Evolutionary conservation across 2,113 vertebrate species (phyloP), one percentile per base, ranked within the genome.

Genomic region (Nibea coibor): DNA sequence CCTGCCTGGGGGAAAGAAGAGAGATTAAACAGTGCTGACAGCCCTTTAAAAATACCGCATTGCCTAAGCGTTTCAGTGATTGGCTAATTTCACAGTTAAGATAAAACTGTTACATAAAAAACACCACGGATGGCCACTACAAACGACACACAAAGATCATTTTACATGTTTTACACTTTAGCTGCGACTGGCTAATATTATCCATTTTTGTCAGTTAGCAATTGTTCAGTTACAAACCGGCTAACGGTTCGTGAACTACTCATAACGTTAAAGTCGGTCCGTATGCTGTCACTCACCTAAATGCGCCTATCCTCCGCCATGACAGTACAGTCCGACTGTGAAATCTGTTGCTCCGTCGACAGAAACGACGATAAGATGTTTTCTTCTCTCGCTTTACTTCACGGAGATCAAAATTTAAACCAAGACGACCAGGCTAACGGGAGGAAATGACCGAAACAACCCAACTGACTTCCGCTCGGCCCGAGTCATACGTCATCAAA

Each of bases 391-490:
- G 1, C 17, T 45, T 11, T 6, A 6, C 17, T 15, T 42, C 5
- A 39, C 26, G 1, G 15, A 56, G 35, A 61, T 4, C 14, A 14
- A 12, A 10, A 24, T 87, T 81, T 47, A 50, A 51, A 59, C n/a
- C n/a, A 20, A 31, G 42, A 45, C 53, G 43, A 58, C 12, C 47
- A 74, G 4, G 3, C 1, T 24, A 17, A n/a, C 6, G 26, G 26
- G n/a, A 72, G 57, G 75, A 84, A 80, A n/a, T 45, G 54, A 81
- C 17, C 6, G 31, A 47, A 35, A 19, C 28, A 12, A 3, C 26
- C 39, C 45, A 20, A n/a, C 11, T 0, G 1, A 28, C 66, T 88
- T 93, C 91, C 91, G 84, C 67, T 78, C 22, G 7, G 31, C 50
- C 6, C 2, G 12, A 4, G 14, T 28, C 4, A 6, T 48, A 78